These are phyloP conservation scores for Baronia brevicornis DNA, from an alignment of 2,888 invertebrate species.

Conservation along the genomic window DNA sequence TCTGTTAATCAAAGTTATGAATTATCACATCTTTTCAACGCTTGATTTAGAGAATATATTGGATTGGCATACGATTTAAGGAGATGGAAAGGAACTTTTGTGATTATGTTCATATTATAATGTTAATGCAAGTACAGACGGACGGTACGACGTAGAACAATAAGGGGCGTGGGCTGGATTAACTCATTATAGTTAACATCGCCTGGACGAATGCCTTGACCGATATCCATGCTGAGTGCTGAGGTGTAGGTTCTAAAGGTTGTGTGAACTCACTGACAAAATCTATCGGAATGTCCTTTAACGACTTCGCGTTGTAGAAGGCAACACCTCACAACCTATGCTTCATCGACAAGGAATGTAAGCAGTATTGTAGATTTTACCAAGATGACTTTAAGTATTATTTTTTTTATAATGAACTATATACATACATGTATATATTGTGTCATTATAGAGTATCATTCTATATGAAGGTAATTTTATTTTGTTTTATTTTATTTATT, in stretches of 20 bases:
- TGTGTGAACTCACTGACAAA: conserved; percentile 24
- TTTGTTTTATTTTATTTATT: too few relatives aligned
- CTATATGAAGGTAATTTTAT: too few relatives aligned
- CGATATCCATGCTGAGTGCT: conserved; percentile 55
- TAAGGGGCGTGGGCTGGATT: conserved; percentile 66
- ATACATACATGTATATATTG: too few relatives aligned
- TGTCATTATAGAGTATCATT: too few relatives aligned
- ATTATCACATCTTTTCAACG: conserved; percentile 16
- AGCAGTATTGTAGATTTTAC: too few relatives aligned
- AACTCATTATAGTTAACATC: conserved; percentile 56
- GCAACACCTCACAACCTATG: conserved; percentile 3
- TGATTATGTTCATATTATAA: conserved; percentile 56
- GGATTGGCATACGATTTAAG: conserved; percentile 4
- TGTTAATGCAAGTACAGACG: conserved; percentile 49
- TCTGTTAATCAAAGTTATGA: neutral
- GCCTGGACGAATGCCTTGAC: conserved; percentile 65
- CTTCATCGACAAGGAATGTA: conserved; percentile 1
- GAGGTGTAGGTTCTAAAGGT: conserved; percentile 23
- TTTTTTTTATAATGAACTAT: too few relatives aligned
- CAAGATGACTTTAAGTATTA: too few relatives aligned
- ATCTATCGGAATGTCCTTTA: conserved; percentile 17
- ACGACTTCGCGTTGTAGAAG: conserved; percentile 8
- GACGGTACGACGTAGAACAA: conserved; percentile 65
- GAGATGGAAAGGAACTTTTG: conserved; percentile 20
- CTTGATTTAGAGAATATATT: conserved; percentile 19